Percentiles rank a stretch among this genome's conserved stretches.
These are phyloP conservation scores for Morpho deidamia DNA, from an alignment of 2,888 invertebrate genomes.

Conservation along the genomic window DNA sequence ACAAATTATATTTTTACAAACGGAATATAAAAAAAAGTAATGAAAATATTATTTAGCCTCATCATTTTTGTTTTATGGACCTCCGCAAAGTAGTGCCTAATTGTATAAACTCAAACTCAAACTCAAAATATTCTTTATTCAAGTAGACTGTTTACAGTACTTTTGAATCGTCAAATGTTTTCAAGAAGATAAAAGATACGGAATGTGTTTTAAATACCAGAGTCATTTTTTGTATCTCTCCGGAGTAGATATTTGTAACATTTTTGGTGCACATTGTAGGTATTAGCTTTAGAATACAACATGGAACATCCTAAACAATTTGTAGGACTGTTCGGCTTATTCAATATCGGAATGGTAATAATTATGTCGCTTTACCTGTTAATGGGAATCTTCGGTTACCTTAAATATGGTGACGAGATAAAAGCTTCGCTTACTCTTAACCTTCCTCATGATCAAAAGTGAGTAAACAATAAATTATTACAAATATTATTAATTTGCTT, in stretches of 20 bases:
- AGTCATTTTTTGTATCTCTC: too few species aligned
- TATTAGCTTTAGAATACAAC: conserved; percentile 94
- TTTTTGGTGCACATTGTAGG: conserved; percentile 69
- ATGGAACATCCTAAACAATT: conserved; percentile 92
- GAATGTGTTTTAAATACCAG: too few species aligned
- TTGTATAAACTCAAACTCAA: too few species aligned
- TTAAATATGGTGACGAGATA: conserved; percentile 85
- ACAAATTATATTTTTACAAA: too few species aligned
- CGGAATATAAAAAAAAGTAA: too few species aligned
- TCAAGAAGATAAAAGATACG: too few species aligned
- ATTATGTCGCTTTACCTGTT: conserved; percentile 86
- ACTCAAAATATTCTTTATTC: too few species aligned
- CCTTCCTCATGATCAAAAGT: conserved; percentile 81
- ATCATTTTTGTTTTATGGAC: too few species aligned
- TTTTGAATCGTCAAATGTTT: too few species aligned
- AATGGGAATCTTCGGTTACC: conserved; percentile 92
- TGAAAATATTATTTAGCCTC: too few species aligned
- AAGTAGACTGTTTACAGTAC: too few species aligned
- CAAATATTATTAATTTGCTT: neutral
- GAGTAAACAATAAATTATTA: conserved; percentile 38
- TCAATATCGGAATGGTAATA: conserved; percentile 87
- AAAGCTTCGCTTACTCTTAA: conserved; percentile 92
- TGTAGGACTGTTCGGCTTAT: conserved; percentile 85
- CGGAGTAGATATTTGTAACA: neutral
- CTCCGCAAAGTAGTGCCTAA: too few species aligned